Conservation (phyloP, 1,140 invertebrate species). For the Drosophila mojavensis region DNA sequence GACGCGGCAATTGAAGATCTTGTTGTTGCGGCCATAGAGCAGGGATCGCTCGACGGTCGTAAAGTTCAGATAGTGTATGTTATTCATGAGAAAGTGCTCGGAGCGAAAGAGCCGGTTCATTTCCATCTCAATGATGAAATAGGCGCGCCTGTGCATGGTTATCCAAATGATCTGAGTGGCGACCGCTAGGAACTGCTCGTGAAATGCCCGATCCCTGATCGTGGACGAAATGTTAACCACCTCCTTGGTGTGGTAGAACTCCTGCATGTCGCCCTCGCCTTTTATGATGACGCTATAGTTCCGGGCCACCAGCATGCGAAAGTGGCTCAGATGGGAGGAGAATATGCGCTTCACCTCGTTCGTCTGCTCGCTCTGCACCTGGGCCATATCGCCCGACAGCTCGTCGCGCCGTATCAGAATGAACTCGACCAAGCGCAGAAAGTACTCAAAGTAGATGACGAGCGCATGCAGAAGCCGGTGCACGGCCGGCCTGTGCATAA, state of each 20-base stretch:
- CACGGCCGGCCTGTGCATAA: constrained; percentile 55
- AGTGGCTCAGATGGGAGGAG: constrained; percentile 57
- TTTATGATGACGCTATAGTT: constrained; percentile 63
- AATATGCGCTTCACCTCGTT: constrained; percentile 61
- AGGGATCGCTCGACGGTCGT: constrained; percentile 48
- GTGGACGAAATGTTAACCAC: constrained; percentile 59
- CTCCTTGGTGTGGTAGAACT: constrained; percentile 63
- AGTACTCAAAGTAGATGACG: constrained; percentile 75
- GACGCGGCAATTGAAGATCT: constrained; percentile 59
- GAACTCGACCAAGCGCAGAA: constrained; percentile 66
- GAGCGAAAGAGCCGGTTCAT: constrained; percentile 71
- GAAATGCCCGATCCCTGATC: constrained; percentile 38
- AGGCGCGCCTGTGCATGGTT: constrained; percentile 60
- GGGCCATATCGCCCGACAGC: constrained; percentile 47
- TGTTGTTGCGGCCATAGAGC: constrained; percentile 62
- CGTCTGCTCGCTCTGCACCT: constrained; percentile 67
- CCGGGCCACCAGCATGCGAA: constrained; percentile 62
- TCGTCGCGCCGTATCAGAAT: constrained; percentile 69
- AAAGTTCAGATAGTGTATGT: constrained; percentile 48
- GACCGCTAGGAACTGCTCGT: constrained; percentile 63
- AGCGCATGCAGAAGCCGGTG: constrained; percentile 60
- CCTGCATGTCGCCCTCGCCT: constrained; percentile 56
- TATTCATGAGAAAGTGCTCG: constrained; percentile 61
- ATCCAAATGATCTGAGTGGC: constrained; percentile 67
- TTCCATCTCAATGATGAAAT: constrained; percentile 66